These are phyloP conservation scores for Ditula angustiorana DNA, from an alignment of 2,888 invertebrate genomes.

Conservation along the genomic window DNA sequence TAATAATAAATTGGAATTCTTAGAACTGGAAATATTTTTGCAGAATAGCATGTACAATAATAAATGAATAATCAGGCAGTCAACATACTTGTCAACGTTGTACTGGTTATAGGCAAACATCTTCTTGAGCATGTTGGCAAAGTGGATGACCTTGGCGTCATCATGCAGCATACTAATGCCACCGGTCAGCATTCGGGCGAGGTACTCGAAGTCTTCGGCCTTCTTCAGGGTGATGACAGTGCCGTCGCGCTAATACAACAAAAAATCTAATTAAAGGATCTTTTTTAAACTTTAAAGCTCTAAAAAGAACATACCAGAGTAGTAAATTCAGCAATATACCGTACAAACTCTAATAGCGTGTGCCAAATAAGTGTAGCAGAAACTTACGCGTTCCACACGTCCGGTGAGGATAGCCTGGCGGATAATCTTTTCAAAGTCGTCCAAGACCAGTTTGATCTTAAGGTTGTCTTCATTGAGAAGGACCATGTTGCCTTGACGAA, in stretches of 20 bases:
- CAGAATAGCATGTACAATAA: no score
- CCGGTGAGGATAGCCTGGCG: slow-evolving; percentile 77
- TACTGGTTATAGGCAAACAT: slow-evolving; percentile 68
- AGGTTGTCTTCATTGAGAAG: slow-evolving; percentile 63
- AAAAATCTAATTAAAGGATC: slow-evolving; percentile 18
- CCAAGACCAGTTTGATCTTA: slow-evolving; percentile 60
- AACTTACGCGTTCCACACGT: slow-evolving; percentile 70
- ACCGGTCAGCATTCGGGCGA: slow-evolving; percentile 88
- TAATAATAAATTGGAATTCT: no score
- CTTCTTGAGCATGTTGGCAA: slow-evolving; percentile 68
- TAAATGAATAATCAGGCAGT: background rate
- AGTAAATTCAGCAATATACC: no score
- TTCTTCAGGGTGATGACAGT: slow-evolving; percentile 86
- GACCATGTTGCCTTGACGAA: slow-evolving; percentile 75
- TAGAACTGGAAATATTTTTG: background rate
- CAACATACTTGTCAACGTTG: slow-evolving; percentile 73
- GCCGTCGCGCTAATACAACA: slow-evolving; percentile 79
- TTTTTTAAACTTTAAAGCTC: no score
- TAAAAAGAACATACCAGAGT: no score
- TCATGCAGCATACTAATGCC: slow-evolving; percentile 84
- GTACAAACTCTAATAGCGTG: background rate
- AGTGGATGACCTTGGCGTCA: slow-evolving; percentile 82
- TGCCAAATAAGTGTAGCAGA: background rate
- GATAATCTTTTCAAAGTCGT: slow-evolving; percentile 81
- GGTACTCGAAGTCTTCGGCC: slow-evolving; percentile 87